Percentiles rank a stretch among this genome's conserved stretches.
phyloP scores from a whole-genome alignment of 2,113 vertebrate species.

The Coryphaenoides rupestris region DNA sequence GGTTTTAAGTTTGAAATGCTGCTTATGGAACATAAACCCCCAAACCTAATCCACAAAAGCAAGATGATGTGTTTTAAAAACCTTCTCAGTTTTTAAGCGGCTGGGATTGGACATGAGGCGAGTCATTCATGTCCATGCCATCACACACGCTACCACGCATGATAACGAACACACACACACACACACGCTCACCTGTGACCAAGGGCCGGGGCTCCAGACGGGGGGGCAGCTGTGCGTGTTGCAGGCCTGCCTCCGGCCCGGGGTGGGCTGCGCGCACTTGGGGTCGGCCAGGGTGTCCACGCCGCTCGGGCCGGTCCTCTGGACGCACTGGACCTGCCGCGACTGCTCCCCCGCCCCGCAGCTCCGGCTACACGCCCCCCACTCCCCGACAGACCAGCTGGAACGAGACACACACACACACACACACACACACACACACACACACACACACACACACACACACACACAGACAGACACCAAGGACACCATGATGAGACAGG shows the following conservation, averaged over 20 bases:
- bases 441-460: no score
- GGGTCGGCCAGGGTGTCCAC: slow-evolving; percentile 55
- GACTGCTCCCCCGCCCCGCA: slow-evolving; percentile 80
- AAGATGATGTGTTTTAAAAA: no score
- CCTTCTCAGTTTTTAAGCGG: no score
- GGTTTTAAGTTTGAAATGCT: no score
- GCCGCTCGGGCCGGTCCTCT: slow-evolving; percentile 52
- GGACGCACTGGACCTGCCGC: slow-evolving; percentile 73
- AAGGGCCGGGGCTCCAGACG: slow-evolving; percentile 75
- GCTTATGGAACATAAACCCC: no score
- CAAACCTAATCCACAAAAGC: no score
- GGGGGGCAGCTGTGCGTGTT: slow-evolving; percentile 77
- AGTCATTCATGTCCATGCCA: no score
- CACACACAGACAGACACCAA: not conserved
- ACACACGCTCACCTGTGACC: slow-evolving; percentile 78
- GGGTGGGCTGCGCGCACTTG: slow-evolving; percentile 65
- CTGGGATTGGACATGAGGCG: no score
- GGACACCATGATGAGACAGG: not conserved
- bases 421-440: no score
- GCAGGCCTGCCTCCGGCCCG: slow-evolving; percentile 69
- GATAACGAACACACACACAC: not conserved
- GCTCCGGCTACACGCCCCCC: slow-evolving; percentile 78
- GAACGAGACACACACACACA: slow-evolving; percentile 32
- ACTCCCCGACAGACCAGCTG: slow-evolving; percentile 84
- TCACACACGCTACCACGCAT: not conserved